Evolutionary conservation across 2,888 invertebrate genomes (phyloP).

Genomic region (Machimus rusticus): DNA sequence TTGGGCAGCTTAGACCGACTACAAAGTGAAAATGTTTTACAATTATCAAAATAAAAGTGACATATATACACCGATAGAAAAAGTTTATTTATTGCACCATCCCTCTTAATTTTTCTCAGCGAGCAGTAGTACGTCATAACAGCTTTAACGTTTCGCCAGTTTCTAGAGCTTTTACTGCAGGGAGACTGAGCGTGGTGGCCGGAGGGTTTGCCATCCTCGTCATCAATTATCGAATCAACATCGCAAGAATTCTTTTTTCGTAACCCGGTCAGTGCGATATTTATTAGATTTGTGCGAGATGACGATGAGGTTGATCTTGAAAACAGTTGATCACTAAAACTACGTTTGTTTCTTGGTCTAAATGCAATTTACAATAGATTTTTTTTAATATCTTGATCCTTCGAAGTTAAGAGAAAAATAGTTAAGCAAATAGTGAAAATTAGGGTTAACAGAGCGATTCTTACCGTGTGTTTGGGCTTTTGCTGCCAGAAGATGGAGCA

Average conservation of each 20-base stretch:
- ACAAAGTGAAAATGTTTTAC: slow-evolving; percentile 1
- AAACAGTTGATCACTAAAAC: slow-evolving; percentile 47
- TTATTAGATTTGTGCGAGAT: slow-evolving; percentile 33
- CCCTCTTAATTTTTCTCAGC: slow-evolving; percentile 91
- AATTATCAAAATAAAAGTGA: background rate
- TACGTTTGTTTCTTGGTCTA: slow-evolving; percentile 33
- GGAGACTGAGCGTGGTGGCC: slow-evolving; percentile 48
- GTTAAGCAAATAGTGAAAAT: slow-evolving; percentile 45
- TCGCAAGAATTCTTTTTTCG: slow-evolving; percentile 45
- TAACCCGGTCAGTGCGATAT: slow-evolving; percentile 49
- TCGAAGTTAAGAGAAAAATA: background rate
- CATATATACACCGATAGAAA: slow-evolving; percentile 31
- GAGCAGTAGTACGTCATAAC: slow-evolving; percentile 91
- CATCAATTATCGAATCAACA: slow-evolving; percentile 32
- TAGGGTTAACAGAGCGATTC: background rate
- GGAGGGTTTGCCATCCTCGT: slow-evolving; percentile 45
- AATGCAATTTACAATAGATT: slow-evolving; percentile 22
- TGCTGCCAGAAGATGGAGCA: slow-evolving; percentile 74
- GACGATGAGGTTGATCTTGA: slow-evolving; percentile 44
- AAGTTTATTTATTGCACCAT: slow-evolving; percentile 58
- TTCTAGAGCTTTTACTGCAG: slow-evolving; percentile 64
- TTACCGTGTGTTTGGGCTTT: slow-evolving; percentile 75
- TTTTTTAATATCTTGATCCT: slow-evolving; percentile 5
- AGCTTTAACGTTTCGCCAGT: slow-evolving; percentile 86
- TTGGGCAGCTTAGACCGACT: background rate